Evolutionary conservation across 2,113 vertebrate species (phyloP).

Genomic region (Gavia stellata): DNA sequence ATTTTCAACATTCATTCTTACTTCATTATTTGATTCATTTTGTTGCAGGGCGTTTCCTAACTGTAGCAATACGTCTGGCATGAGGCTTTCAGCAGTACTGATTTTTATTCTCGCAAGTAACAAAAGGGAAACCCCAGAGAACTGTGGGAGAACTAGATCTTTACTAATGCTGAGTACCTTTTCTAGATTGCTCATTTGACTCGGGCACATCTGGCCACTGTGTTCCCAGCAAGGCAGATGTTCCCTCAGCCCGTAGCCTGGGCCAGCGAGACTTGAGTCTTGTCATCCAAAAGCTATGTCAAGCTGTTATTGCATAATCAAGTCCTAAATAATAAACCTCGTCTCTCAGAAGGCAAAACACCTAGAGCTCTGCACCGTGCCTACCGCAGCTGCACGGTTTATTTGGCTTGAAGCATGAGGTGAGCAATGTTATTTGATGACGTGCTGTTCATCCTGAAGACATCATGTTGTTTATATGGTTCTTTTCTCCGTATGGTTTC

Average conservation of each 20-base stretch:
- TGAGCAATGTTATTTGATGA: not conserved
- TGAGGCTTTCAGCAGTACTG: not conserved
- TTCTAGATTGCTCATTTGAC: accelerated
- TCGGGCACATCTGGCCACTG: not conserved
- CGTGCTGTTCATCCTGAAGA: not conserved
- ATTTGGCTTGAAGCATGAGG: not conserved
- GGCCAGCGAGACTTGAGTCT: accelerated
- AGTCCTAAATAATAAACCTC: not conserved
- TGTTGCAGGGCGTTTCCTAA: not conserved
- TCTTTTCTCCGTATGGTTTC: not conserved
- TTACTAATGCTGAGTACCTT: not conserved
- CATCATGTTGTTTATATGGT: not conserved
- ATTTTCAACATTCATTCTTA: not conserved
- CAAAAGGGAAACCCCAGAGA: not conserved
- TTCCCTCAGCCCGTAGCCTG: not conserved
- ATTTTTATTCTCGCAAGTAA: not conserved
- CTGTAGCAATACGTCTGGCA: not conserved
- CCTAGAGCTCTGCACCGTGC: not conserved
- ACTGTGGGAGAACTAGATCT: not conserved
- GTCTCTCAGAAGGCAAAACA: not conserved
- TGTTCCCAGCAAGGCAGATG: not conserved
- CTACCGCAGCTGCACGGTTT: not conserved
- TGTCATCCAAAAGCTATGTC: not conserved
- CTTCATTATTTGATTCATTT: not conserved
- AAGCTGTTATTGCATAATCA: not conserved